Percentiles rank a stretch among this genome's conserved stretches.
Conservation (phyloP, 1,140 invertebrate species). For the Harlomillsia oculata region DNA sequence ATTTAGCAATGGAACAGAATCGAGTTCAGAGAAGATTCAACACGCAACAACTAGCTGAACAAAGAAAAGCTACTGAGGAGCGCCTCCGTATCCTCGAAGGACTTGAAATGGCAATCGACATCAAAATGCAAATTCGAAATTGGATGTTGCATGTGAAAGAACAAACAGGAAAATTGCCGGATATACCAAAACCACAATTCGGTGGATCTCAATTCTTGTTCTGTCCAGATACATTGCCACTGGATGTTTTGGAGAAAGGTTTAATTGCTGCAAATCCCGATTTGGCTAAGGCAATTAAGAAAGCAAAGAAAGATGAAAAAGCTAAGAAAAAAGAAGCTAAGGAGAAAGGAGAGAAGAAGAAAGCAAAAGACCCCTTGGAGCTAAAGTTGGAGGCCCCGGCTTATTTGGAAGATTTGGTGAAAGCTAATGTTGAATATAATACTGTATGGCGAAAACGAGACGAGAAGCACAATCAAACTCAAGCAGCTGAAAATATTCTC, state of each 20-base stretch:
- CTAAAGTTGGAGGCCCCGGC: slow-evolving; percentile 48
- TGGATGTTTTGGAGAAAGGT: slow-evolving; percentile 15
- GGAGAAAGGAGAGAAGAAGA: too few species aligned
- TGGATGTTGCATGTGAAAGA: slow-evolving; percentile 72
- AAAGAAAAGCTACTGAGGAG: slow-evolving; percentile 42
- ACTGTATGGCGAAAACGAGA: slow-evolving; percentile 72
- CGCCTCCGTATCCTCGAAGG: slow-evolving; percentile 42
- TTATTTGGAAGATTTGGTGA: slow-evolving; percentile 45
- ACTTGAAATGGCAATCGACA: slow-evolving; percentile 59
- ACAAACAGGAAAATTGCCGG: slow-evolving; percentile 74
- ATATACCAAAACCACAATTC: slow-evolving; percentile 76
- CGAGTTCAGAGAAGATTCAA: too few species aligned
- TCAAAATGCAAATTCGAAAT: slow-evolving; percentile 63
- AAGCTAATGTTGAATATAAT: slow-evolving; percentile 44
- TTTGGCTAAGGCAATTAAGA: slow-evolving; percentile 36
- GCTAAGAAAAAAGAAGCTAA: too few species aligned
- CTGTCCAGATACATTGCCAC: slow-evolving; percentile 42
- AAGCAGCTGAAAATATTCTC: slow-evolving; percentile 67
- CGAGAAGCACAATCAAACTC: slow-evolving; percentile 57
- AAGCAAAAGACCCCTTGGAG: slow-evolving; percentile 48
- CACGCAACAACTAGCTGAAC: too few species aligned
- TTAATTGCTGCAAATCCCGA: slow-evolving; percentile 39
- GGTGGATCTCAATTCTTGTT: slow-evolving; percentile 76
- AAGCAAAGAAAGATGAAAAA: slow-evolving; percentile 42
- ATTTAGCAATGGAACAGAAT: too few species aligned